Evolutionary conservation across 1,140 invertebrate species (phyloP), one percentile per base, ranked within the genome.

Genomic region (Solenopsis fugax): DNA sequence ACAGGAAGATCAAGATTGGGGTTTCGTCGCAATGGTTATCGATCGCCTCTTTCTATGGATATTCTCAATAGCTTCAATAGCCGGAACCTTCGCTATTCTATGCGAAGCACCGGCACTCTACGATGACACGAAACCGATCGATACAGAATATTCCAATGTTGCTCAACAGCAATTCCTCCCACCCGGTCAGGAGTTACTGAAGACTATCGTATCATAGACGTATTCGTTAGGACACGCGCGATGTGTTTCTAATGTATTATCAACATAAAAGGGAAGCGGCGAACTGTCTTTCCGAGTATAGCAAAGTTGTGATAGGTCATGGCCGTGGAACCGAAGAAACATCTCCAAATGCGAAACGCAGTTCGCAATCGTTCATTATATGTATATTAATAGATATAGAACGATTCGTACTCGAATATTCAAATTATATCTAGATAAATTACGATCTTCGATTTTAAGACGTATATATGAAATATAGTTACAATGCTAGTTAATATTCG

Each of bases 21-120:
- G 99, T 72, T 99, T 99, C 94, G 99, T 99, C 5, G 99, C 99
- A 21, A 99, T 99, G 98, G 99, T 99, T 0, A 96, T 99, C 85
- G 99, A 99, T 94, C 96, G 99, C 29, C 96, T 99, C 1, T 99
- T 99, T 93, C 96, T 99, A 0, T 99, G 98, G 97, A 97, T 99
- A 29, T 99, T 99, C 95, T 97, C 97, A 67, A 98, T 98, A 86
- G 97, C 98, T 2, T 98, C 98, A 18, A 97, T 99, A 64, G 97
- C 98, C 6, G 99, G 98, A 37, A 98, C 98, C 0, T 97, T 98
- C 81, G 96, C 97, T 5, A 99, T 99, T 86, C 96, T 99, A 16
- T 97, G 98, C 88, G 98, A 99, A 94, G 98, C 98, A 3, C 98
- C 98, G 1, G 97, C 98, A 4, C 96, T 99, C 0, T 99, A 98